Evolutionary conservation across 2,888 invertebrate genomes (phyloP).

Genomic region (Copidosoma aretas): DNA sequence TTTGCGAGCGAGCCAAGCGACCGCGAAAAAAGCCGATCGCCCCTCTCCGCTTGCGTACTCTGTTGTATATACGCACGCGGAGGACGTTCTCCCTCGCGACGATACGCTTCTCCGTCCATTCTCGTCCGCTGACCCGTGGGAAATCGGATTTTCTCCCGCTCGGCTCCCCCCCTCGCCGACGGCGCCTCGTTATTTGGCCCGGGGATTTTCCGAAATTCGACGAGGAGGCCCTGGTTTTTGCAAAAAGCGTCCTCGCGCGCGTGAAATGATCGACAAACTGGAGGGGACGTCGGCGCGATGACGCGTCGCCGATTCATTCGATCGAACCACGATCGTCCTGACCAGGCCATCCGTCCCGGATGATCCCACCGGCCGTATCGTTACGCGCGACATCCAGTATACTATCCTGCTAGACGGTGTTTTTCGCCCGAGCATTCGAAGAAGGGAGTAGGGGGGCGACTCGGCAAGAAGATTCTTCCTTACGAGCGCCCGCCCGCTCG

Average conservation of each 20-base stretch:
- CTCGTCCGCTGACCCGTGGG: not conserved
- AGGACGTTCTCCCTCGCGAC: not conserved
- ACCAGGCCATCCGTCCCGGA: not conserved
- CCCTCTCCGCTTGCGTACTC: conserved; percentile 9
- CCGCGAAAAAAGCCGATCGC: conserved; percentile 6
- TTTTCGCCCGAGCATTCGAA: not conserved
- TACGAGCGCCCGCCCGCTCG: too few species aligned
- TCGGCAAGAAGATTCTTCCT: conserved; percentile 10
- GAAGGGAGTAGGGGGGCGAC: conserved; percentile 13
- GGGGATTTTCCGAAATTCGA: not conserved
- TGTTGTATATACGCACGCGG: too few species aligned
- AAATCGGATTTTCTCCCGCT: not conserved
- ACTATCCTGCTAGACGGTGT: not conserved
- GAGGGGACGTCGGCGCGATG: too few species aligned
- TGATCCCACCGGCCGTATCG: not conserved
- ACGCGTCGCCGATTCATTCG: not conserved
- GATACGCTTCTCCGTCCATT: not conserved
- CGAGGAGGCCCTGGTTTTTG: too few species aligned
- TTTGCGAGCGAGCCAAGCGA: too few species aligned
- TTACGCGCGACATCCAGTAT: too few species aligned
- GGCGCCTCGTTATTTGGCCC: not conserved
- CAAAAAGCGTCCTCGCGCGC: too few species aligned
- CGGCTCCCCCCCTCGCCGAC: not conserved
- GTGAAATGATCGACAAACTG: too few species aligned
- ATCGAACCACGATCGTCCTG: not conserved